Evolutionary conservation across 1,140 invertebrate species (phyloP).

Genomic region (Galleria mellonella): DNA sequence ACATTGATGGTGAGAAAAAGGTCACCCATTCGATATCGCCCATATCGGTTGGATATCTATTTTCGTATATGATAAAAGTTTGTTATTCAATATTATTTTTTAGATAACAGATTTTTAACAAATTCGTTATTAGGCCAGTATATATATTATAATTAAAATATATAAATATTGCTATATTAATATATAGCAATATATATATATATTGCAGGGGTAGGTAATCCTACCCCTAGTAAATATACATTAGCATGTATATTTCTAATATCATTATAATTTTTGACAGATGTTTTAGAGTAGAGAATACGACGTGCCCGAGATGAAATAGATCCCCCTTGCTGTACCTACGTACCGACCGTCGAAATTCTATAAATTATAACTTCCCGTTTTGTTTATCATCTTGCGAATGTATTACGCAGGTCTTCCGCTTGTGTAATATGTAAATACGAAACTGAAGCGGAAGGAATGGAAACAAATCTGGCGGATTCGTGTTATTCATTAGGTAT

Average conservation of each 20-base stretch:
- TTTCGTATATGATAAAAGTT: too few species aligned
- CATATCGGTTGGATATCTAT: too few species aligned
- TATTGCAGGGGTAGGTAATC: too few species aligned
- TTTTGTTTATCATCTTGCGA: conserved; percentile 57
- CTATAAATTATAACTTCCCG: conserved; percentile 52
- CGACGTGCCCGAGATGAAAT: conserved; percentile 33
- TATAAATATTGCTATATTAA: too few species aligned
- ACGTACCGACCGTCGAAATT: conserved; percentile 30
- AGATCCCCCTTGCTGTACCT: conserved; percentile 21
- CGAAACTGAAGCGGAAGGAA: conserved; percentile 42
- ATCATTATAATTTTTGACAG: conserved; percentile 31
- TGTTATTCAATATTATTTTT: too few species aligned
- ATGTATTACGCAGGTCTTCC: conserved; percentile 53
- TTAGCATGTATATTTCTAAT: not conserved
- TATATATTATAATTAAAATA: too few species aligned
- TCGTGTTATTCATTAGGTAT: conserved; percentile 26
- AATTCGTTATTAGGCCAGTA: too few species aligned
- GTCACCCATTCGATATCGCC: too few species aligned
- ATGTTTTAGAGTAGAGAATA: conserved; percentile 24
- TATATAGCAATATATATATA: too few species aligned
- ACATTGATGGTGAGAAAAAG: too few species aligned
- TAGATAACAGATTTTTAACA: too few species aligned
- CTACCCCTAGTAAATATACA: too few species aligned
- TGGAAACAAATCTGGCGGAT: conserved; percentile 52
- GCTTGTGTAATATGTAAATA: conserved; percentile 59